Evolutionary conservation across 2,113 vertebrate species (phyloP), one percentile per base, ranked within the genome.

Genomic region (Chauna torquata): DNA sequence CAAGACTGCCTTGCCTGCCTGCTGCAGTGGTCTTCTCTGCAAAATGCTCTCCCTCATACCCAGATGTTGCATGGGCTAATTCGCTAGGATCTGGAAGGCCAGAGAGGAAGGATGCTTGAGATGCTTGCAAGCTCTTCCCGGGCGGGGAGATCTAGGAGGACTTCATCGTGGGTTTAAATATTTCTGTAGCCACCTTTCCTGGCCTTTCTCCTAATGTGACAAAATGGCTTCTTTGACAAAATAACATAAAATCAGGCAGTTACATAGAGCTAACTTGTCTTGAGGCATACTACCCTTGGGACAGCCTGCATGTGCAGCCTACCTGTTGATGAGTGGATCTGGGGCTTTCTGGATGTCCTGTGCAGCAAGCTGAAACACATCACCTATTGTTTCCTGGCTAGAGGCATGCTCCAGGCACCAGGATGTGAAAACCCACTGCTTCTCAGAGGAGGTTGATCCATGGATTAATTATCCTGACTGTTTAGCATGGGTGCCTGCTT

Each of bases 1-100:
- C 55, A n/a, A 78, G 24, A 42, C 3, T 0, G 3, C 20, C 9
- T 85, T 1, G 1, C 17, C 10, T 52, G 22, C 27, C 22, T 28
- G 10, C 16, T 65, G 10, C 40, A 69, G 7, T 23, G 72, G 89
- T 77, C 40, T 77, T 8, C 11, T 76, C 40, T 80, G 45, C 27
- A 54, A 86, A 87, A 24, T 13, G 30, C 27, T 52, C 8, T 71
- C 1, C 17, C 0, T 2, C 4, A 75, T 96, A 34, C 62, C 20
- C 15, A 28, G 14, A 30, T 78, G 32, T 44, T 76, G 17, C 2
- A 1, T 66, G 8, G 11, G 9, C 52, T 88, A 15, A 59, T 52
- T 50, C 64, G 1, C 75, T 82, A 42, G 19, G 12, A 45, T 57
- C 27, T 82, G 49, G 71, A 78, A 92, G 79, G 32, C 19, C 12